Conservation (phyloP, 23 tunicate genomes). For the Ciona savignyi region DNA sequence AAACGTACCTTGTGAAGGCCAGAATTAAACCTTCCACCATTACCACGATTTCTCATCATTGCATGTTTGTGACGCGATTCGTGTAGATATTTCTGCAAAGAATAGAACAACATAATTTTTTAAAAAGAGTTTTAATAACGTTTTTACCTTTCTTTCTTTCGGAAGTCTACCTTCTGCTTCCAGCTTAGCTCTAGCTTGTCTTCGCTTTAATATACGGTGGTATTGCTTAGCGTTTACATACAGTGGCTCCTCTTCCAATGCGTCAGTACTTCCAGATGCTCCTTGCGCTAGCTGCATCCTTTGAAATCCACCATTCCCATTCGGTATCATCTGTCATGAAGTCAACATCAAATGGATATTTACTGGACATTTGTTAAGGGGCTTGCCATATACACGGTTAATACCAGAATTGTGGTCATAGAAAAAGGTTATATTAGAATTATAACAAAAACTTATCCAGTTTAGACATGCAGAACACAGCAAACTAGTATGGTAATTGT, state of each 20-base stretch:
- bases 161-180: constrained; percentile 98
- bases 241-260: constrained; percentile 88
- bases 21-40: constrained; percentile 96
- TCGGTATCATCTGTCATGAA: constrained; percentile 88
- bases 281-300: constrained; percentile 45
- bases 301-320: constrained; percentile 52
- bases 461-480: no score
- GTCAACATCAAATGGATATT: no score
- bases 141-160: constrained; percentile 87
- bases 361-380: no score
- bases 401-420: no score
- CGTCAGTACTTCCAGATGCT: constrained; percentile 36
- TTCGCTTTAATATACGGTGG: constrained; percentile 83
- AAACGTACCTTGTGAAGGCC: constrained; percentile 35
- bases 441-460: no score
- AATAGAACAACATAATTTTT: constrained; percentile 4
- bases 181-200: constrained; percentile 93
- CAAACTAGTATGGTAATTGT: no score
- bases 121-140: not conserved
- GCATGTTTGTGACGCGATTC: constrained; percentile 99
- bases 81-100: constrained; percentile 80
- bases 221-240: constrained; percentile 99
- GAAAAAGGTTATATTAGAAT: no score
- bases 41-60: constrained; percentile 86
- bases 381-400: no score